Base-by-base conservation (phyloP, 2,888 invertebrate genomes). In the Syrphus vitripennis region DNA sequence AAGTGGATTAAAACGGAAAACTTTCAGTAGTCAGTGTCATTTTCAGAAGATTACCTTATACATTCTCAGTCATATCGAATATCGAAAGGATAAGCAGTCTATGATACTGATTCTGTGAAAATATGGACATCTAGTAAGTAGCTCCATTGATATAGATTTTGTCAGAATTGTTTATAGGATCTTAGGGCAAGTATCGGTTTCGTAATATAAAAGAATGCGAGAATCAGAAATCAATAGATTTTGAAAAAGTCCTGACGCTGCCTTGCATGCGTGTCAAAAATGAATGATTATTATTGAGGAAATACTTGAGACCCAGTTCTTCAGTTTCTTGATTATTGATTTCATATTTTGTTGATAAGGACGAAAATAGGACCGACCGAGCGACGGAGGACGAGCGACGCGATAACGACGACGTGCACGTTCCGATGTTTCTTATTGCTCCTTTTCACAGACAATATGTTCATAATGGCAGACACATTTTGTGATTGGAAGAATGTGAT, bases 31-130 rank as follows among this genome's bases (percentile, higher is more conserved):
- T 37, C 65, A 72, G 79, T 72, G 79, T 79, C 72, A 79, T 79
- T 72, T 79, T 65, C 72, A 79, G 63, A 79, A 65, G 79, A 79
- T 79, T 79, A 79, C 72, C 63, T 78, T 55, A 78, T n/a, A n/a
- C n/a, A n/a, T 78, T 61, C 55, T 55, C 34, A 63, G 63, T 63
- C 57, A 55, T 24, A 4, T 48, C 21, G n/a, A n/a, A 48, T 48
- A 65, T 59, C 21, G 29, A 71, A 55, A 29, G 45, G 65, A 79
- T 79, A 72, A 79, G 72, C 72, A 65, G 71, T 65, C 57, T 65
- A 65, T 72, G 71, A 79, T 79, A 57, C 65, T 37, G 57, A 72
- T 59, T 79, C 67, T 72, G 61, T 65, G n/a, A 16, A 42, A 42
- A 63, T 70, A 37, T 57, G 24, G n/a, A 63, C 53, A 42, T 63